Evolutionary conservation across 2,888 invertebrate genomes (phyloP), one percentile per base, ranked within the genome.

Genomic region (Limnephilus marmoratus): DNA sequence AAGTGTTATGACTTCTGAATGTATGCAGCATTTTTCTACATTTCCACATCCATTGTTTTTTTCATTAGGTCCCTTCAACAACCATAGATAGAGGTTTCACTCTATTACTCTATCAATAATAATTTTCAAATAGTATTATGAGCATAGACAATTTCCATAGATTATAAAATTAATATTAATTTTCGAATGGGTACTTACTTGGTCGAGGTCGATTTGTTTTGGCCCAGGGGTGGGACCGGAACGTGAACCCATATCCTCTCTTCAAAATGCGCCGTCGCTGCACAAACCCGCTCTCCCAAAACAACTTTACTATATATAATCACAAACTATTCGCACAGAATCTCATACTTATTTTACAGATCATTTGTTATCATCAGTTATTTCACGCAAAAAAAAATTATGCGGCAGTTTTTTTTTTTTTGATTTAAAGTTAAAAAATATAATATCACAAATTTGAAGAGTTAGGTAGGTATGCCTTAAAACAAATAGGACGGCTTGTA

Each of bases 121-220:
- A 41, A 41, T 41, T 41, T 41, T 41, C 41, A 9, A 41, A 41
- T 41, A 41, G 41, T 41, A 41, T 41, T 41, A 7, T 41, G 41
- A 41, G 41, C 41, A 41, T 41, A 41, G 41, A 41, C 41, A 41
- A 41, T 41, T 45, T 45, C 45, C 68, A 68, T n/a, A 53, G 53
- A 53, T 53, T 53, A 53, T 53, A 18, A 9, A 68, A 24, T 24
- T 24, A 68, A 68, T 68, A n/a, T 24, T 68, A 24, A 24, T 9
- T 68, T 68, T 68, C 9, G 24, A 68, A 68, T n/a, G 68, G 68
- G 15, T 83, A 90, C 91, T 95, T 94, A 96, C 96, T 96, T 97
- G 97, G 95, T 98, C 98, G 94, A 99, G 96, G 95, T 98, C 98
- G 94, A 98, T 98, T 94, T 97, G 97, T 94, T 97, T 97, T 93